These are phyloP conservation scores for Platysternon megacephalum DNA, from an alignment of 2,113 vertebrate species.

Conservation along the genomic window DNA sequence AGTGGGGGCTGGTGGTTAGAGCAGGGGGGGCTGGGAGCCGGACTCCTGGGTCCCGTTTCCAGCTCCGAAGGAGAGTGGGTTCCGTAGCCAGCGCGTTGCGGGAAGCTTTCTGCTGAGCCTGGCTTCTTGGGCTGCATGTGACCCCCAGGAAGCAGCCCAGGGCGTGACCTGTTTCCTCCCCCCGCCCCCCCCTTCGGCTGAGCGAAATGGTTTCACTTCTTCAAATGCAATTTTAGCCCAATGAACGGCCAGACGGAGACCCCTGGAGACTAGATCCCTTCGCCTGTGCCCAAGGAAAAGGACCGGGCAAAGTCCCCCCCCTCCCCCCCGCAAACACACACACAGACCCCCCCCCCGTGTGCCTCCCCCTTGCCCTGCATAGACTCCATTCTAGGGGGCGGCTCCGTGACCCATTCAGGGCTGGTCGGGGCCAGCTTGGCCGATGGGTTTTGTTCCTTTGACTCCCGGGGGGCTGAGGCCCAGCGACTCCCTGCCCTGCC, in stretches of 20 bases:
- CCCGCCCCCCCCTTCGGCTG: background rate
- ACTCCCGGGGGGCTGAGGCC: background rate
- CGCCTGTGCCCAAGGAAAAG: too few relatives aligned
- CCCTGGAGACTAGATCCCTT: background rate
- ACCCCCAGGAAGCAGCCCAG: too few relatives aligned
- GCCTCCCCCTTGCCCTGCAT: too few relatives aligned
- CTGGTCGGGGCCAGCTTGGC: background rate
- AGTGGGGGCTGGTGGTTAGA: background rate
- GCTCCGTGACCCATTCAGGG: too few relatives aligned
- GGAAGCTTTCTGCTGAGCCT: background rate
- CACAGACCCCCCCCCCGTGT: too few relatives aligned
- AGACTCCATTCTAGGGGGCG: too few relatives aligned
- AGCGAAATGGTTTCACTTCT: background rate
- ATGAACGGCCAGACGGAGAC: background rate
- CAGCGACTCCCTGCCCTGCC: background rate
- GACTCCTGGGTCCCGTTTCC: background rate
- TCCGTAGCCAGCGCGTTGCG: background rate
- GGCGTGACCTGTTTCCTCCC: accelerated
- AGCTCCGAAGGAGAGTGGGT: too few relatives aligned
- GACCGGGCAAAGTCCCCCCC: too few relatives aligned
- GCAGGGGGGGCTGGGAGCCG: background rate
- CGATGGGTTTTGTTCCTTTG: background rate
- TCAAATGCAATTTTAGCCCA: background rate
- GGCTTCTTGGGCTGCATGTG: background rate
- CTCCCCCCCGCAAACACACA: too few relatives aligned